Base-by-base conservation (phyloP, 2,113 vertebrate genomes). In the Mirza zaza region DNA sequence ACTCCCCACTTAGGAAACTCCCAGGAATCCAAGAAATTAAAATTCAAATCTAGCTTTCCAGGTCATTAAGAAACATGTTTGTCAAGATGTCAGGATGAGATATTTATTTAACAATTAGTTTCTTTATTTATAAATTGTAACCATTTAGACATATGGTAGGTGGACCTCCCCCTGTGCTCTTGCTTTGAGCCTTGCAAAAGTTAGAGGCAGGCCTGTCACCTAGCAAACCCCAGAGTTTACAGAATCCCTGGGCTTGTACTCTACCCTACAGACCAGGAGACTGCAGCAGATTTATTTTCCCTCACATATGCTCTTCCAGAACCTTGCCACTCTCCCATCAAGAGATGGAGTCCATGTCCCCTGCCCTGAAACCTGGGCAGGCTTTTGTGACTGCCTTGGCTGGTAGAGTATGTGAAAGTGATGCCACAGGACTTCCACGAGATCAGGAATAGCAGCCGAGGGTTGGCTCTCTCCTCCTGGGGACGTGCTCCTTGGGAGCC, bases 361-460 rank as follows among this genome's bases (percentile, higher is more conserved):
- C 5, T 68, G 7, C 15, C 3, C n/a, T 45, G 20, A 67, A 34
- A 25, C 1, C 34, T 21, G 6, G 17, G 55, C 17, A 48, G 50
- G 25, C 2, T 27, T 42, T n/a, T 29, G 45, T 39, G 82, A n/a
- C 34, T 67, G 23, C n/a, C 34, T 5, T 6, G 3, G 3, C 39
- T 15, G 34, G 55, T 18, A 50, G 27, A 39, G 4, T 1, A 8
- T 4, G 1, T 13, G 2, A 9, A 45, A 70, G 17, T 15, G 7
- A 85, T n/a, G 23, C 11, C 25, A 11, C 0, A 0, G 63, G 65
- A 63, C 34, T 59, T 18, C 59, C 73, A 48, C 68, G 71, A 20
- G 39, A 7, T 81, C 36, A 21, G 27, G 55, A 73, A 14, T 4
- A 32, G 29, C 4, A 6, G 48, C n/a, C 77, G 55, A 92, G 29